These are phyloP conservation scores for Tetramorium parvispinum DNA, from an alignment of 1,140 invertebrate genomes.

Conservation along the genomic window DNA sequence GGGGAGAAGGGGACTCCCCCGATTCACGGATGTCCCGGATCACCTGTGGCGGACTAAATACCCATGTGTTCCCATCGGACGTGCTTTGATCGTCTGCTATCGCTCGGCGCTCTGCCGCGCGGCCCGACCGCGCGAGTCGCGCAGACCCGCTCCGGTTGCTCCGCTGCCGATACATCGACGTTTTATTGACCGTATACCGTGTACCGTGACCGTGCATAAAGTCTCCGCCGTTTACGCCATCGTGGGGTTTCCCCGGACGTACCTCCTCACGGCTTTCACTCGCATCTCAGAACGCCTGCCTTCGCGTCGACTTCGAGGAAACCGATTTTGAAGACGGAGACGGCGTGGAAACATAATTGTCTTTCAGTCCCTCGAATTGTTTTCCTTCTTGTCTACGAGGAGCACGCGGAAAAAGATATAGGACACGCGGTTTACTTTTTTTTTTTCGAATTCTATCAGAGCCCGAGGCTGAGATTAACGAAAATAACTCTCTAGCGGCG, in stretches of 20 bases:
- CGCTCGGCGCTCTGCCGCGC: neutral
- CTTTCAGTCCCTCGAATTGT: too few species aligned
- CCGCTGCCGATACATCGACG: constrained; percentile 36
- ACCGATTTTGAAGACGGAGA: too few species aligned
- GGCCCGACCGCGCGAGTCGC: constrained; percentile 1
- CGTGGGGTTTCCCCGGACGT: neutral
- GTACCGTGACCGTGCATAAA: constrained; percentile 26
- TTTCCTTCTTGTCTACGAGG: neutral
- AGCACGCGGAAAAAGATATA: too few species aligned
- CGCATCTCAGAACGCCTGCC: too few species aligned
- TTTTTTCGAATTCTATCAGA: neutral
- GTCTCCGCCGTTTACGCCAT: neutral
- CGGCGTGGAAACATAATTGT: neutral
- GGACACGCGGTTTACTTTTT: neutral
- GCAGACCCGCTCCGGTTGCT: neutral
- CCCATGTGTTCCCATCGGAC: constrained; percentile 48
- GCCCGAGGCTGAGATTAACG: neutral
- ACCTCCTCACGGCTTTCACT: neutral
- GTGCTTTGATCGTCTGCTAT: constrained; percentile 53
- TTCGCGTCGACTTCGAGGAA: too few species aligned
- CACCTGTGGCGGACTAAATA: constrained; percentile 51
- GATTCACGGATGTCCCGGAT: neutral
- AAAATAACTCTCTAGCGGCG: neutral
- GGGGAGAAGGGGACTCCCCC: too few species aligned
- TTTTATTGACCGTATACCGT: constrained; percentile 50